Evolutionary conservation across 1,140 invertebrate genomes (phyloP), one percentile per base, ranked within the genome.

Genomic region (Venustaconcha ellipsiformis): DNA sequence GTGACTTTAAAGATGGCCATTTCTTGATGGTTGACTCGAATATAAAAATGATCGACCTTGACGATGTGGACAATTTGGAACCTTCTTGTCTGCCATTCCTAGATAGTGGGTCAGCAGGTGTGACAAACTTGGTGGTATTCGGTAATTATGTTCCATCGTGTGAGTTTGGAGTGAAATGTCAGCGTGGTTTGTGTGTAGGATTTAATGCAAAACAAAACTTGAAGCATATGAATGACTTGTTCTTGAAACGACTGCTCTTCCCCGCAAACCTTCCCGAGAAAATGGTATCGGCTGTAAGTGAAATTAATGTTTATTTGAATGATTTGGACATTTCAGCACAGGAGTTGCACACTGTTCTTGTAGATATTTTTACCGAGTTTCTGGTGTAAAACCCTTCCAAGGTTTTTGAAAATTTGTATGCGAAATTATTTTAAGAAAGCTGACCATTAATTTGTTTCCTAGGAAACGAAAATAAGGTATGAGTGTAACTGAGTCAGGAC

Each of bases 11-110:
- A 72, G 86, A 88, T 68, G 82, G 80, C 0, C 87, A 89, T 79
- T 86, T 89, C 74, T 77, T 89, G 37, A 75, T 88, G 74, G 76
- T 85, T 14, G 84, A 85, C 73, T 70, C 66, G 63, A 78, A 68
- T 23, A 78, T 89, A 15, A 88, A 88, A 70, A 84, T 89, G 76
- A 89, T 86, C 58, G 88, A 89, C 78, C 72, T 89, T 14, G 87
- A 89, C 72, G 88, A 89, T 74, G 81, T 88, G 30, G 85, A 87
- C 67, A 88, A 86, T 78, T 37, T 87, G n/a, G 88, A 89, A 76
- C 88, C 88, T 3, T 78, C 78, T 15, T 89, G 88, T 79, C 73
- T 58, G 17, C 26, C 67, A 37, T 74, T 79, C 64, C 70, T 80
- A 5, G 80, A 76, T 57, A 70, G 70, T 4, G 80, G 77, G 48